Evolutionary conservation across 2,113 vertebrate genomes (phyloP), one percentile per base, ranked within the genome.

Genomic region (Rhynchomys soricoides): DNA sequence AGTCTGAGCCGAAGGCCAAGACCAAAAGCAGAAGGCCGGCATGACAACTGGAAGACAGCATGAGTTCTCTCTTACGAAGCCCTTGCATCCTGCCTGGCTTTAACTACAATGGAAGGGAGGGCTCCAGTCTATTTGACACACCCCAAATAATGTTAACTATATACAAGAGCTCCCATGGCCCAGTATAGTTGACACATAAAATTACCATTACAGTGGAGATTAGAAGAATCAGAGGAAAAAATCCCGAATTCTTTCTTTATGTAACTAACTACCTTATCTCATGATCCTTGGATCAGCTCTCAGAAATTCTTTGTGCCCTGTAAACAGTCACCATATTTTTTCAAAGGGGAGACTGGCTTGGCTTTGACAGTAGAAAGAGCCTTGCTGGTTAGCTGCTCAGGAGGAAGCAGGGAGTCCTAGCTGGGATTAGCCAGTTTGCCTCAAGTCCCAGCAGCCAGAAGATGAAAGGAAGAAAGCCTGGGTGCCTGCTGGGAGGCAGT

Each of bases 381-480:
- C 66, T 86, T 24, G 13, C 0, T 24, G 57, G 7, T 0, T 37
- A 81, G n/a, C n/a, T 96, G 82, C 22, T 59, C 24, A 4, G 0
- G 24, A 40, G 29, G 68, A 43, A 87, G n/a, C 24, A 21, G n/a
- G 81, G 29, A 37, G 22, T 16, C 40, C 17, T 26, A 7, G n/a
- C 71, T 75, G 92, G 86, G 86, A 87, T 5, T 3, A 90, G 83
- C 31, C 24, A 64, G 11, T 66, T 24, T 22, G 74, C 12, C 71
- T 87, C 31, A 55, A 57, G 24, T 5, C 22, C 16, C 10, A 26
- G n/a, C 45, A 43, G 68, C 48, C 52, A 45, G 86, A 92, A 91
- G 92, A 93, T 52, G 88, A 93, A 86, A 94, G 50, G 66, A 89
- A 64, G 50, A 50, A 92, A 37, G 31, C 57, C 77, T 31, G 62